Conservation (phyloP, 2,888 invertebrate genomes). For the Tetramorium bicarinatum region DNA sequence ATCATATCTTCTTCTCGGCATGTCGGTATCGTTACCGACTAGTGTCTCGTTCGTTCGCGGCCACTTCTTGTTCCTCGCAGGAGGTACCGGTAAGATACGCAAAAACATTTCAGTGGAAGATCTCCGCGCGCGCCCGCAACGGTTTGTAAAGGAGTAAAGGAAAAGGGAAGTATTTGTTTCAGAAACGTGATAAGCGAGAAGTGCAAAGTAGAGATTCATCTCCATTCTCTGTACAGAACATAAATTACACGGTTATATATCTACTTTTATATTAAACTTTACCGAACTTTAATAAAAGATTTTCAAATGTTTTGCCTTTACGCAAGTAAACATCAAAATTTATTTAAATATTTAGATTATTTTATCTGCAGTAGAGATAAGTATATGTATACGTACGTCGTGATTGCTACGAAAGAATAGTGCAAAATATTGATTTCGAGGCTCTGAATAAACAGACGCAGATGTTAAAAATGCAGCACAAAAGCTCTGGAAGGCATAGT, state of each 20-base stretch:
- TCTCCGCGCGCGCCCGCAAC: constrained; percentile 12
- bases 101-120: constrained; percentile 46
- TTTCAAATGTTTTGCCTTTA: neutral
- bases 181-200: constrained; percentile 36
- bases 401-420: constrained; percentile 3
- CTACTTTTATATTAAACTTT: neutral
- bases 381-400: neutral
- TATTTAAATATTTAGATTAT: neutral
- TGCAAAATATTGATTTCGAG: neutral
- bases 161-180: constrained; percentile 33
- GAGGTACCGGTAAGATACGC: constrained; percentile 34
- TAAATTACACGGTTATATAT: constrained; percentile 5
- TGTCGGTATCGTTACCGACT: constrained; percentile 52
- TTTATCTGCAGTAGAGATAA: neutral
- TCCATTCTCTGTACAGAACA: neutral
- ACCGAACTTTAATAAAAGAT: neutral
- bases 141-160: constrained; percentile 36
- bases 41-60: constrained; percentile 43
- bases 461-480: constrained; percentile 48
- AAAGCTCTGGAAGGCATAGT: constrained; percentile 42
- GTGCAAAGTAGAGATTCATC: constrained; percentile 31
- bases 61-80: constrained; percentile 25
- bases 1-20: constrained; percentile 52
- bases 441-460: constrained; percentile 37
- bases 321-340: neutral